These are phyloP conservation scores for Saguinus midas DNA, from an alignment of 2,113 vertebrate genomes.

Conservation along the genomic window DNA sequence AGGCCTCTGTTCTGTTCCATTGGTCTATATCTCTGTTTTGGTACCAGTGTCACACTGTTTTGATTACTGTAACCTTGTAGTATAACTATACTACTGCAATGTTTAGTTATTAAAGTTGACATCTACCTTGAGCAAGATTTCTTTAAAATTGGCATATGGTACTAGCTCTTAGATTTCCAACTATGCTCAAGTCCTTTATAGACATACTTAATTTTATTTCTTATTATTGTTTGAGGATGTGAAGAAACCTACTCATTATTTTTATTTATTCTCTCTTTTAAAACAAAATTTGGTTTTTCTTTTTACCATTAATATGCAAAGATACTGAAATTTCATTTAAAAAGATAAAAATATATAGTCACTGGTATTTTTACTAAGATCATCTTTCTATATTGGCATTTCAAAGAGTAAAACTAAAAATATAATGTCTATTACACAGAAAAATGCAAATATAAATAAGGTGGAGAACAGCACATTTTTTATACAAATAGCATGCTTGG, in stretches of 20 bases:
- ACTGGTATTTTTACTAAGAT: constrained; percentile 13
- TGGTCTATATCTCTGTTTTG: no score
- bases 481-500: neutral
- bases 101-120: neutral
- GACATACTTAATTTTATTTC: neutral
- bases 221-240: neutral
- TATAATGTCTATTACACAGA: neutral
- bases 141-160: neutral
- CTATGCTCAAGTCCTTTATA: neutral
- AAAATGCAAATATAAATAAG: neutral
- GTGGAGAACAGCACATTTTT: neutral
- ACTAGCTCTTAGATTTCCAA: neutral
- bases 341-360: neutral
- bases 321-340: neutral
- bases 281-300: neutral
- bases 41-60: no score
- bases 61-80: no score
- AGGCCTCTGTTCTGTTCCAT: no score
- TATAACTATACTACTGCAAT: neutral
- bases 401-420: neutral
- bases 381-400: neutral
- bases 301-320: neutral
- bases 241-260: neutral
- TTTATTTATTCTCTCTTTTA: neutral
- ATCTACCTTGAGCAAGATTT: neutral